Base-by-base conservation (phyloP, 2,888 invertebrate species). In the Caenorhabditis angaria region DNA sequence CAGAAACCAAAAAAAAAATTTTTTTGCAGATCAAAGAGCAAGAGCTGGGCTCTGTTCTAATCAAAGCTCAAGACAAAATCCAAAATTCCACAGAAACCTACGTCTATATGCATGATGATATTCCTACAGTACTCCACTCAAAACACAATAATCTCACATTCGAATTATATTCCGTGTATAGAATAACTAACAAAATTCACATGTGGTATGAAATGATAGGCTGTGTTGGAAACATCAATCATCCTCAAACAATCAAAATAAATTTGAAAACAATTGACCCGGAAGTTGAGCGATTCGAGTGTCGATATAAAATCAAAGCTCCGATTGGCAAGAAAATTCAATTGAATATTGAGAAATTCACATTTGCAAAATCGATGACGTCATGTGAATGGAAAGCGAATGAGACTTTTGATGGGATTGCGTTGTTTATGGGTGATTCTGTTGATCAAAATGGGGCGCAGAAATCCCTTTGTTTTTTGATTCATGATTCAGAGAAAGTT, bases 141-240 rank as follows among this genome's bases (percentile, higher is more conserved):
- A 66, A 53, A 14, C 57, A 62, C 41, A 76, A 81, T 53, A 77
- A 77, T 0, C 62, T 76, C 28, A 74, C 77, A 18, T 54, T 86
- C 29, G 61, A 74, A 1, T 82, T 81, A 65, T 58, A 48, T 27
- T 71, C 76, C 10, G 54, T 54, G 12, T 48, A 55, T 25, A 63
- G 66, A 47, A 77, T 74, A 6, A 67, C 77, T 0, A 86, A 86
- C 57, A 77, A 80, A 61, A 86, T 87, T 77, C 86, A 82, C 82
- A 61, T 87, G 24, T 77, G 76, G 28, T 87, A 85, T 84, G 67
- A 63, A 25, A 84, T 83, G 14, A 58, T 82, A 4, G 85, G 83
- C 51, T 85, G 85, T 63, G 81, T 85, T 1, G 82, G 83, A 22
- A 65, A 68, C 3, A 62, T 85, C 22, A 61, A 25, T 18, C 48